Percentiles rank a stretch among this genome's conserved stretches.
Conservation (phyloP, 2,797 vertebrate genomes). For the Myotis daubentonii region DNA sequence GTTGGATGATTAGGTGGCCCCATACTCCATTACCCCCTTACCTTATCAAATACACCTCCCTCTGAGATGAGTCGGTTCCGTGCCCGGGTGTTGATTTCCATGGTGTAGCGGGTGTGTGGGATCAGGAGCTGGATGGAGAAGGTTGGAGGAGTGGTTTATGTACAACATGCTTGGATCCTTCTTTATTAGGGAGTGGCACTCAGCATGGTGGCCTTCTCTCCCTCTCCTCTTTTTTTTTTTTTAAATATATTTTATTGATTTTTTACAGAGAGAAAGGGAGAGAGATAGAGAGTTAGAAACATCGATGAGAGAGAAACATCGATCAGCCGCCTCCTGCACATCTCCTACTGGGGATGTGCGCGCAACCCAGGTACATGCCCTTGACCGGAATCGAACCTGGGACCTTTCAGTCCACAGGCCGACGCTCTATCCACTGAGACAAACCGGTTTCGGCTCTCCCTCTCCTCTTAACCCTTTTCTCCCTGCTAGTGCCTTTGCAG, state of each 20-base stretch:
- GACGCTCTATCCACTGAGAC: too few relatives aligned
- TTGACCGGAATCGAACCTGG: too few relatives aligned
- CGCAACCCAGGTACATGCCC: too few relatives aligned
- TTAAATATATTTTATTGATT: too few relatives aligned
- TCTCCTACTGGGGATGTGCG: too few relatives aligned
- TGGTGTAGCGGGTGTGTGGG: conserved; percentile 86
- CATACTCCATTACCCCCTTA: conserved; percentile 35
- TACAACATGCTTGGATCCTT: background rate
- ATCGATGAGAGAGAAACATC: too few relatives aligned
- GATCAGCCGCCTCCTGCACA: too few relatives aligned
- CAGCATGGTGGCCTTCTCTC: background rate
- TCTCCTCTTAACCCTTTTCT: background rate
- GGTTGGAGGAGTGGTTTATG: background rate
- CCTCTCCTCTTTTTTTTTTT: too few relatives aligned
- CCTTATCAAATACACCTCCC: conserved; percentile 89
- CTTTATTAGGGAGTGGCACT: background rate
- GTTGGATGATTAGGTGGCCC: background rate
- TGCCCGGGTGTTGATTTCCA: conserved; percentile 89
- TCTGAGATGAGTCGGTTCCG: conserved; percentile 83
- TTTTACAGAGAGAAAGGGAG: too few relatives aligned
- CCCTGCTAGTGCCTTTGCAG: background rate
- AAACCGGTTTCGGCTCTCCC: too few relatives aligned
- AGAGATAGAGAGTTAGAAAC: too few relatives aligned
- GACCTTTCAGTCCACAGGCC: too few relatives aligned
- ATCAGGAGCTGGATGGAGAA: conserved; percentile 85